These are phyloP conservation scores for Rousettus leschenaultii DNA, from an alignment of 2,113 vertebrate species.

Conservation along the genomic window DNA sequence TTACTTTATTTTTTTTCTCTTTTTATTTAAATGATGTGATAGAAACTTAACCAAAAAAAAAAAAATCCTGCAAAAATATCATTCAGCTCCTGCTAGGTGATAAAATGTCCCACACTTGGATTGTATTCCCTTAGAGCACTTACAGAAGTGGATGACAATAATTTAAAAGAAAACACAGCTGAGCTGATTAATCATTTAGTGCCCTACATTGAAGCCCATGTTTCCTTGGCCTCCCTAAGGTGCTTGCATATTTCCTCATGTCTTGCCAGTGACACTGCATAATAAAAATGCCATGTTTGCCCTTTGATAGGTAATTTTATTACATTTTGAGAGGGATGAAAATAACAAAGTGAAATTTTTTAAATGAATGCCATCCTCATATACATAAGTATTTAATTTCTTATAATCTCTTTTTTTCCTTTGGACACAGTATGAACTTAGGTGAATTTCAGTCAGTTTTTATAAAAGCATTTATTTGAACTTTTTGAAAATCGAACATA, in stretches of 20 bases:
- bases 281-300: conserved; percentile 25
- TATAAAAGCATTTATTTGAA: background rate
- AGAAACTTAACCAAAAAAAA: conserved; percentile 4
- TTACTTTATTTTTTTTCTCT: background rate
- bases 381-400: background rate
- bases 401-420: background rate
- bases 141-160: conserved; percentile 56
- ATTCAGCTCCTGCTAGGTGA: background rate
- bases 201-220: background rate
- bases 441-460: background rate
- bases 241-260: conserved; percentile 33
- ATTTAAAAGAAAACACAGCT: conserved; percentile 54
- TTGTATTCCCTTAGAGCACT: conserved; percentile 54
- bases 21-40: background rate
- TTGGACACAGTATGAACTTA: background rate
- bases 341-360: background rate
- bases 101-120: conserved; percentile 9
- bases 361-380: background rate
- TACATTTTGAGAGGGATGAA: background rate
- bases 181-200: conserved; percentile 57
- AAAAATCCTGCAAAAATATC: background rate
- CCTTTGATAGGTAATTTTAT: conserved; percentile 34
- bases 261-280: background rate
- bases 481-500: background rate
- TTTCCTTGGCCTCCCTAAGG: conserved; percentile 10